Evolutionary conservation across 1,140 invertebrate genomes (phyloP).

Genomic region (Ditylenchus dipsaci): DNA sequence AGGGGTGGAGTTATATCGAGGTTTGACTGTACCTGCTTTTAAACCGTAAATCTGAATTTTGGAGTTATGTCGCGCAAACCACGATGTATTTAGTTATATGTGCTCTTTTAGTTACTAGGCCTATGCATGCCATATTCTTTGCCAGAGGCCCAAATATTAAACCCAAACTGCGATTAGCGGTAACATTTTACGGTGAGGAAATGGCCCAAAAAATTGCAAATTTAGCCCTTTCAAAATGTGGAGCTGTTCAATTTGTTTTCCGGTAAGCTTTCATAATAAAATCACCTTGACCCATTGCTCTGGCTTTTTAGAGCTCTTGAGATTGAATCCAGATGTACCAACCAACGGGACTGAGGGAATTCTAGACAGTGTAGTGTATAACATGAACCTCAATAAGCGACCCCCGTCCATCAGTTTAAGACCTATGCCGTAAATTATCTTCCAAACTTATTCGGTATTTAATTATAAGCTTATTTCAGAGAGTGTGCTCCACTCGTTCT

Average conservation of each 20-base stretch:
- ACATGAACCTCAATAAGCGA: constrained; percentile 26
- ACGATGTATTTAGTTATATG: no score
- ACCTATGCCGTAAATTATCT: neutral
- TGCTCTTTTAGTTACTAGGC: neutral
- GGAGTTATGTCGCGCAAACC: no score
- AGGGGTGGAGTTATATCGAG: no score
- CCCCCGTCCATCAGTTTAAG: neutral
- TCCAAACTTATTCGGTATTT: neutral
- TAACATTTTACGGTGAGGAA: no score
- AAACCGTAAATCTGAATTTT: no score
- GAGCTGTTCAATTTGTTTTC: constrained; percentile 49
- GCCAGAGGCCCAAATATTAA: constrained; percentile 44
- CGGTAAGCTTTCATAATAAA: constrained; percentile 25
- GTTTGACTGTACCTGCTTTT: no score
- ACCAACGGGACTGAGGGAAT: constrained; percentile 31
- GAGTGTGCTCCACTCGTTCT: constrained; percentile 14
- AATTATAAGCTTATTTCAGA: neutral
- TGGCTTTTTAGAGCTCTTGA: constrained; percentile 24
- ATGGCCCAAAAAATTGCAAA: no score
- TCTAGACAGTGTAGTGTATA: constrained; percentile 18
- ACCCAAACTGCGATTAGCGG: neutral
- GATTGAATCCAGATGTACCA: constrained; percentile 28
- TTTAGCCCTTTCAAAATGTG: constrained; percentile 51
- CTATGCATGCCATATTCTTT: constrained; percentile 50
- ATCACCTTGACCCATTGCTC: neutral